Conservation (phyloP, 1,140 invertebrate genomes). For the Ostrea denselamellosa region DNA sequence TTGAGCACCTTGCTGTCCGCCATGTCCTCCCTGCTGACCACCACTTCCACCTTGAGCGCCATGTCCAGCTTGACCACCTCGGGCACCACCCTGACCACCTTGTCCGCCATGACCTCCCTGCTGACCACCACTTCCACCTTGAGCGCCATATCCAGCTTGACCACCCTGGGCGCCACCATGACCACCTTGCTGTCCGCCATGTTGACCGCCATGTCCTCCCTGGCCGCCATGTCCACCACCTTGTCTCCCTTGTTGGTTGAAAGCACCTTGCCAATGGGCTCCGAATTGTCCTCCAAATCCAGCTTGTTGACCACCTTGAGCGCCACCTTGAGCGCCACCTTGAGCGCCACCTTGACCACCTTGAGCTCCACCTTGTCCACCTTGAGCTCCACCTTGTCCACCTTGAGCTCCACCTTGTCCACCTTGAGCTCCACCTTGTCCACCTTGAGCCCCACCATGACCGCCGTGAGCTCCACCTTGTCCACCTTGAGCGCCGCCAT, state of each 20-base stretch:
- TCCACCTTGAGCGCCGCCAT: not conserved
- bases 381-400: not conserved
- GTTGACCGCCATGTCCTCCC: not conserved
- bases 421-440: not conserved
- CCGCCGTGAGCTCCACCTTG: not conserved
- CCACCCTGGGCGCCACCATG: not conserved
- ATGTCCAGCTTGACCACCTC: not conserved
- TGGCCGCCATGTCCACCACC: not conserved
- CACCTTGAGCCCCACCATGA: not conserved
- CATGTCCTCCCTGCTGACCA: not conserved
- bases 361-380: not conserved
- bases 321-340: not conserved
- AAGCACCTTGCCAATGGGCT: too few species aligned
- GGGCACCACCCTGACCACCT: not conserved
- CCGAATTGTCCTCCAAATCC: not conserved
- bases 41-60: not conserved
- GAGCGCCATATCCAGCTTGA: not conserved
- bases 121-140: not conserved
- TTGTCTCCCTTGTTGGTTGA: not conserved
- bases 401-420: not conserved
- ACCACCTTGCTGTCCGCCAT: not conserved
- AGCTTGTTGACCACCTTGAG: not conserved
- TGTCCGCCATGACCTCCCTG: not conserved
- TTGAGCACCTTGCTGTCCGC: not conserved
- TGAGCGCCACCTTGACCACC: not conserved